Evolutionary conservation across 30 jellyfish, hydroid and myxozoan species (phyloP).

Genomic region (Mastigias papua): DNA sequence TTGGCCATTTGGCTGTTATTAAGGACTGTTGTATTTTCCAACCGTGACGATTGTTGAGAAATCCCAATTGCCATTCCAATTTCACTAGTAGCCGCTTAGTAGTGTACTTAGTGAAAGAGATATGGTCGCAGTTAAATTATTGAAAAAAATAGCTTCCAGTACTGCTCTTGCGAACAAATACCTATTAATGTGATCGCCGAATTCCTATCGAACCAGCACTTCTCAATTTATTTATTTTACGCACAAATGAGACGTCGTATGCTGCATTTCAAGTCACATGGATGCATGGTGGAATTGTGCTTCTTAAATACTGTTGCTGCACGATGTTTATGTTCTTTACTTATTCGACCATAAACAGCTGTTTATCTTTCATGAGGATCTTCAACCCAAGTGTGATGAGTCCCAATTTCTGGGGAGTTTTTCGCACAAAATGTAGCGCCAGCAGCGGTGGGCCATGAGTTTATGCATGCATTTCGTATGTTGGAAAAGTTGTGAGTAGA

Average conservation of each 20-base stretch:
- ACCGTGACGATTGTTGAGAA: too few relatives aligned
- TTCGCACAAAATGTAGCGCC: neutral
- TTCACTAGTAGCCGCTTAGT: too few relatives aligned
- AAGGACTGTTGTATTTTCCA: too few relatives aligned
- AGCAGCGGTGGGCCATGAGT: neutral
- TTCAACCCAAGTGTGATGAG: neutral
- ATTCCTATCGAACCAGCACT: neutral
- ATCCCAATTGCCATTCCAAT: too few relatives aligned
- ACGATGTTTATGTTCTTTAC: neutral
- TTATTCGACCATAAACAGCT: neutral
- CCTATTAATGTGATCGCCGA: neutral
- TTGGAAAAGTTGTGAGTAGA: constrained; percentile 17
- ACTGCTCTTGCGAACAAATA: too few relatives aligned
- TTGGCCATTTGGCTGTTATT: too few relatives aligned
- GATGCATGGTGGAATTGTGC: neutral
- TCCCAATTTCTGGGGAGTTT: neutral
- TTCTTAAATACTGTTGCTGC: neutral
- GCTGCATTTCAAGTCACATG: neutral
- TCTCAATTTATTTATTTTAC: neutral
- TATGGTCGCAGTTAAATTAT: too few relatives aligned
- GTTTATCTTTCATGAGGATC: neutral
- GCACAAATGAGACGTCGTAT: neutral
- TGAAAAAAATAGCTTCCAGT: too few relatives aligned
- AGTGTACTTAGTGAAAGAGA: too few relatives aligned
- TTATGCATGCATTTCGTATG: neutral